phyloP scores from a whole-genome alignment of 2,113 vertebrate species.

The Donacobius atricapilla region DNA sequence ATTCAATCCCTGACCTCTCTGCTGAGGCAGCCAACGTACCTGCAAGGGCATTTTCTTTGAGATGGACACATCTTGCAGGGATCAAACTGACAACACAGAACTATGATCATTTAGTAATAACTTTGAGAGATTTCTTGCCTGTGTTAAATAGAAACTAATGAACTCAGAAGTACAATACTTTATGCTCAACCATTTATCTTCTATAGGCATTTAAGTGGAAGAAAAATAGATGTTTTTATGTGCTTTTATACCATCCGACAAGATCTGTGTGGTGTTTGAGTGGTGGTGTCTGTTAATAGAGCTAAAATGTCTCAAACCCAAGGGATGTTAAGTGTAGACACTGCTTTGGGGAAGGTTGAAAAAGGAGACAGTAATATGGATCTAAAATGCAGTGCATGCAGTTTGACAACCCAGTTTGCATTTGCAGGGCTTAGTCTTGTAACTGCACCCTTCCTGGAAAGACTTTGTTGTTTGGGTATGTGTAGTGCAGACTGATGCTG shows the following conservation, averaged over 20 bases:
- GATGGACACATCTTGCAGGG: neutral
- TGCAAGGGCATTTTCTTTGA: neutral
- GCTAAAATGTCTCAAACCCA: neutral
- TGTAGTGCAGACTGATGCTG: neutral
- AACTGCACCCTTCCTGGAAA: neutral
- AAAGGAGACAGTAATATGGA: neutral
- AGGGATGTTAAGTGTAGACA: neutral
- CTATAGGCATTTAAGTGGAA: neutral
- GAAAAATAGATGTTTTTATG: neutral
- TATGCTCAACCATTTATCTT: neutral
- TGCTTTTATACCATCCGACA: neutral
- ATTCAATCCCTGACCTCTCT: conserved; percentile 13
- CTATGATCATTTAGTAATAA: neutral
- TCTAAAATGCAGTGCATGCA: neutral
- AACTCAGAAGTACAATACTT: conserved; percentile 19
- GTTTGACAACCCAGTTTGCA: neutral
- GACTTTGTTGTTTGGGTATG: neutral
- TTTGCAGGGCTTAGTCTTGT: neutral
- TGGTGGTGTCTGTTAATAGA: neutral
- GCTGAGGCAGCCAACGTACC: neutral
- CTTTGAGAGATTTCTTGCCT: conserved; percentile 5
- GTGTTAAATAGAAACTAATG: neutral
- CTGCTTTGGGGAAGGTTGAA: neutral
- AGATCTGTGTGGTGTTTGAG: neutral
- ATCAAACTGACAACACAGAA: neutral